phyloP scores from a whole-genome alignment of 2,113 vertebrate genomes.

The Perca schrenkii region DNA sequence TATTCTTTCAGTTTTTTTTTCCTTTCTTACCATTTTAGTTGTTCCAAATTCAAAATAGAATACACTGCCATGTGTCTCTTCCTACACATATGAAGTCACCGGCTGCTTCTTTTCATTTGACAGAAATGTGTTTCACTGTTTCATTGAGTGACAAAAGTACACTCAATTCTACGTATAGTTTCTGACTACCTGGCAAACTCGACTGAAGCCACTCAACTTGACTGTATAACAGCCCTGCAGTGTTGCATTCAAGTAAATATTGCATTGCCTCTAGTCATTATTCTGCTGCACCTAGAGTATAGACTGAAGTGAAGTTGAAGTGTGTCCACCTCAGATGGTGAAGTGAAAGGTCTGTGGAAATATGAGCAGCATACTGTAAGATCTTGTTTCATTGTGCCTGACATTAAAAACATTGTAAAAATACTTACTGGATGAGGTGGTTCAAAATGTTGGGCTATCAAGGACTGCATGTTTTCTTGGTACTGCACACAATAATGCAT shows the following conservation, averaged over 20 bases:
- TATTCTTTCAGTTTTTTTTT: neutral
- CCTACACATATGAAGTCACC: constrained; percentile 32
- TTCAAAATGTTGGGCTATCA: neutral
- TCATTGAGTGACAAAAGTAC: too few relatives aligned
- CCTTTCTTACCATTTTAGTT: neutral
- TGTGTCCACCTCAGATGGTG: neutral
- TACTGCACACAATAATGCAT: neutral
- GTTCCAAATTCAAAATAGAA: constrained; percentile 13
- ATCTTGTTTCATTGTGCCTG: neutral
- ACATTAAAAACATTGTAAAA: neutral
- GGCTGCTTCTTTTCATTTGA: constrained; percentile 39
- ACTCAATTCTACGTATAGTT: too few relatives aligned
- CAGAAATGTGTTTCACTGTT: neutral
- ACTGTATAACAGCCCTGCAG: neutral
- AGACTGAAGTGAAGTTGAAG: neutral
- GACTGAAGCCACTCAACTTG: neutral
- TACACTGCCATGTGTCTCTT: constrained; percentile 5
- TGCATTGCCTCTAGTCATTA: constrained; percentile 6
- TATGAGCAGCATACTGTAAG: neutral
- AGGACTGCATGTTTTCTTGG: neutral
- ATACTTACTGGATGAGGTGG: neutral
- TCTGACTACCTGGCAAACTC: constrained; percentile 2
- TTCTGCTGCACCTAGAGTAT: neutral
- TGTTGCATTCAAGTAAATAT: neutral
- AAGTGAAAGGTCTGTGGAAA: neutral